These are phyloP conservation scores for Parazoanthus atlanticus DNA, from an alignment of 92 coral and sea anemone species.

Conservation along the genomic window DNA sequence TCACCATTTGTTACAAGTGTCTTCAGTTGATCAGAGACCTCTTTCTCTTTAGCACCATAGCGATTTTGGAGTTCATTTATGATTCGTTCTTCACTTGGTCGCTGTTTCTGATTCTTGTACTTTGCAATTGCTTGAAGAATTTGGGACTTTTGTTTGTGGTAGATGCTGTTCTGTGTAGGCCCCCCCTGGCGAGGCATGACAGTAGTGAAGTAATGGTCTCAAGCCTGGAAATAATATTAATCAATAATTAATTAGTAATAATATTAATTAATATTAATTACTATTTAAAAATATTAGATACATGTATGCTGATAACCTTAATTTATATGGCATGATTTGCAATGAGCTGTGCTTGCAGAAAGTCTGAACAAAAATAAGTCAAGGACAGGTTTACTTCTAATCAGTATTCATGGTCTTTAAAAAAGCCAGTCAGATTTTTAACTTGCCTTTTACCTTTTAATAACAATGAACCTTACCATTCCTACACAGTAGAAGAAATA, in stretches of 20 bases:
- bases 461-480: too few relatives aligned
- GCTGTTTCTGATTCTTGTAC: slow-evolving; percentile 91
- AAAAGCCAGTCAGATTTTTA: too few relatives aligned
- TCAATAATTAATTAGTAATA: too few relatives aligned
- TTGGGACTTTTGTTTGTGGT: slow-evolving; percentile 14
- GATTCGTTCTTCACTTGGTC: slow-evolving; percentile 95
- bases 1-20: slow-evolving; percentile 78
- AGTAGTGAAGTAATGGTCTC: not conserved
- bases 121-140: slow-evolving; percentile 61
- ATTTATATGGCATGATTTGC: not conserved
- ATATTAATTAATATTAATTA: too few relatives aligned
- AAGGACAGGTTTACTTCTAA: too few relatives aligned
- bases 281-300: too few relatives aligned
- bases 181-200: slow-evolving; percentile 33
- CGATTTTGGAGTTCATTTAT: slow-evolving; percentile 75
- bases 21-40: slow-evolving; percentile 77
- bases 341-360: too few relatives aligned
- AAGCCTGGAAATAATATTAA: not conserved
- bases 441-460: too few relatives aligned
- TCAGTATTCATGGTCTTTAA: too few relatives aligned
- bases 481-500: too few relatives aligned
- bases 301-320: too few relatives aligned
- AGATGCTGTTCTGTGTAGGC: not conserved
- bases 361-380: too few relatives aligned
- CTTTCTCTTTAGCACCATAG: slow-evolving; percentile 70